phyloP scores from a whole-genome alignment of 2,888 invertebrate species.

The Notodromas monacha region DNA sequence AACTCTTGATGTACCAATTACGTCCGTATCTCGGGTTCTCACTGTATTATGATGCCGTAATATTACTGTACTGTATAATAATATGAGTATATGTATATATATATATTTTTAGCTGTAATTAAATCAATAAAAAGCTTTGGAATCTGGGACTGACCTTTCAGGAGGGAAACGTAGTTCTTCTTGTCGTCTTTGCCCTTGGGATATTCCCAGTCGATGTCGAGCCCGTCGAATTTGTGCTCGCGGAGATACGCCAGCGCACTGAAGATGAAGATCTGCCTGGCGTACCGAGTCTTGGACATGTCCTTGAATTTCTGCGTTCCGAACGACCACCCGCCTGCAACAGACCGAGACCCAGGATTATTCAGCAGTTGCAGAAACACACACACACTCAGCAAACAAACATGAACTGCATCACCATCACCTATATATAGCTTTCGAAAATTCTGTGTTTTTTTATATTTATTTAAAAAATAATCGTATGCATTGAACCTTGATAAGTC shows the following conservation, averaged over 20 bases:
- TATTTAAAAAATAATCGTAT: slow-evolving; percentile 16
- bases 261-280: slow-evolving; percentile 70
- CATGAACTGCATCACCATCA: too few relatives aligned
- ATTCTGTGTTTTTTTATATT: too few relatives aligned
- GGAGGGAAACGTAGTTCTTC: slow-evolving; percentile 55
- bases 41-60: too few relatives aligned
- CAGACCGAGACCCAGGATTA: not conserved
- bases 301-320: slow-evolving; percentile 88
- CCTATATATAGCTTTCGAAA: not conserved
- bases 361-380: too few relatives aligned
- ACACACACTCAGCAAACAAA: too few relatives aligned
- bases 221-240: slow-evolving; percentile 51
- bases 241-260: slow-evolving; percentile 65
- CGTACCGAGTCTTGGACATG: slow-evolving; percentile 49
- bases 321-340: slow-evolving; percentile 69
- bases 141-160: slow-evolving; percentile 43
- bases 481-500: too few relatives aligned
- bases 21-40: too few relatives aligned
- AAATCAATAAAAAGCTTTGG: too few relatives aligned
- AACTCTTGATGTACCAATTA: too few relatives aligned
- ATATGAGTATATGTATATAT: too few relatives aligned
- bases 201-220: slow-evolving; percentile 73
- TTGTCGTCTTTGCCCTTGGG: slow-evolving; percentile 71
- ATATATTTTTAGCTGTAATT: too few relatives aligned
- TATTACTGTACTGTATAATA: too few relatives aligned